Evolutionary conservation across 2,797 vertebrate genomes (phyloP), one percentile per base, ranked within the genome.

Genomic region (Chaetodon trifasciatus): DNA sequence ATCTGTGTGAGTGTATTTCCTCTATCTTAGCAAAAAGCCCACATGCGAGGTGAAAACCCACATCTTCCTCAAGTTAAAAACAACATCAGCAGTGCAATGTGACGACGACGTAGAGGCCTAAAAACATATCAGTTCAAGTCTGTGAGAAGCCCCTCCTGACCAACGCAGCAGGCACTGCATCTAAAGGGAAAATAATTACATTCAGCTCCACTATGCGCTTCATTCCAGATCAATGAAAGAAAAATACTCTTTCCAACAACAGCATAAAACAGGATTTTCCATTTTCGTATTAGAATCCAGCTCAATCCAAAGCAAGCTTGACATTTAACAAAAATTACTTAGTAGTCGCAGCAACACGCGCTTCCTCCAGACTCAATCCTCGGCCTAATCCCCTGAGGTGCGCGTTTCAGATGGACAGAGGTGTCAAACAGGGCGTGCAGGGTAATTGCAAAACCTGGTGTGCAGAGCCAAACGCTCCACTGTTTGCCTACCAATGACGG

Each of bases 401-500:
- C 65, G 49, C 11, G 16, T 70, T 65, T 78, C 53, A 70, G 68
- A 79, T 61, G 79, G 85, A 73, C 82, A 64, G 74, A 46, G 67
- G 74, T 55, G 81, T 89, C 79, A 64, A 76, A 70, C 84, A 32
- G 76, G 69, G 46, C 64, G 5, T 19, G 73, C 71, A 2, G 76
- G 80, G 83, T 90, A 89, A 90, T 90, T 89, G 86, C 83, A 80
- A 91, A 90, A 78, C 50, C 62, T 44, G 63, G 63, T 57, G 61
- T 77, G 86, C 66, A 39, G 76, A 64, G 72, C 64, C 73, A 40
- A 76, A 78, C 50, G n/a, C 85, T 68, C 53, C 53, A 42, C 79
- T 83, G 86, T 92, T 93, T 86, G 86, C 83, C 84, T 84, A 75
- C 80, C 82, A 76, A 80, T 86, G 89, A 89, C 7, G 73, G 78